Base-by-base conservation (phyloP, 2,113 vertebrate species). In the Ptychochromis oligacanthus region DNA sequence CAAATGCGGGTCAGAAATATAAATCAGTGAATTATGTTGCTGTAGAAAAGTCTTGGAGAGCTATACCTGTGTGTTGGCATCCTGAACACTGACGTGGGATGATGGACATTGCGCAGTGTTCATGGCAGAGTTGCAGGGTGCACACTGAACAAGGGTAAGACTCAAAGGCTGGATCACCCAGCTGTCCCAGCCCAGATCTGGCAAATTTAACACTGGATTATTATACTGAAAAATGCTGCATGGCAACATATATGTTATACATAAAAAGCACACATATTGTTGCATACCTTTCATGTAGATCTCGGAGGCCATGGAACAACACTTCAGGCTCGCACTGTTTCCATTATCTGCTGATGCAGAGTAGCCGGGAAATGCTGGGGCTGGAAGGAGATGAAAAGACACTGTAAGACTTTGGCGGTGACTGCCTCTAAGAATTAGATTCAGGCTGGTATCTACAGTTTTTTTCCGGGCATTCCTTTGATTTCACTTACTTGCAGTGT, bases 171-270 rank as follows among this genome's bases (percentile, higher is more conserved):
- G 87, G 82, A 96, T 88, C 75, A 96, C 86, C 96, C 96, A 96
- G 61, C 13, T 87, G 65, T 95, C 92, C 96, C 96, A 96, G 82
- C 92, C 94, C 81, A 96, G 91, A 83, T 96, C 96, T 96, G 83
- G 34, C 2, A 38, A 38, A 77, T 12, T 82, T 3, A 78, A 84
- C 6, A 75, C 49, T 12, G 2, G 31, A 20, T 59, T 55, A 4
- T 4, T 22, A 9, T 28, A 20, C 52, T 46, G 4, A 10, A 64
- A 52, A 36, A n/a, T 6, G 7, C 6, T 20, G 1, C 15, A 10
- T 62, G 14, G 1, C 6, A 12, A 26, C 13, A 40, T 56, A 26
- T 12, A 43, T 40, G 20, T 75, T n/a, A n/a, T 3, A 49, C 11
- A 75, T n/a, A n/a, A n/a, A 36, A 17, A 20, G 1, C 4, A 10